Conservation (phyloP, 2,888 invertebrate genomes). For the Latrodectus hesperus region DNA sequence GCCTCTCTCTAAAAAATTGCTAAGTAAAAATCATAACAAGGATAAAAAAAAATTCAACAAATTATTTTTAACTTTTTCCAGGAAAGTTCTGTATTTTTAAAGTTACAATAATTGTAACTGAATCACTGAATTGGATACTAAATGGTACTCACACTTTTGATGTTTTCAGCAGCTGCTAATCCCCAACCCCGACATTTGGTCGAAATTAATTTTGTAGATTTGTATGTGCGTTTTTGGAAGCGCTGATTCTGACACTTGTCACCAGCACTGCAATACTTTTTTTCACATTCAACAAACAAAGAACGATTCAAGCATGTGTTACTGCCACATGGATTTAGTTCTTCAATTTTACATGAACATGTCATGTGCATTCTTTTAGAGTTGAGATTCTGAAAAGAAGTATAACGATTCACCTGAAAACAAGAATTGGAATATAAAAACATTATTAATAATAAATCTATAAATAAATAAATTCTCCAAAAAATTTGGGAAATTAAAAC, state of each 20-base stretch:
- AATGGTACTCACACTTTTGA: slow-evolving; percentile 77
- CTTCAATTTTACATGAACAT: slow-evolving; percentile 86
- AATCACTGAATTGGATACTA: background rate
- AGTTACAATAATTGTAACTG: background rate
- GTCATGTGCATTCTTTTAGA: slow-evolving; percentile 73
- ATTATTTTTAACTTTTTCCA: no score
- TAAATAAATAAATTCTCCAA: no score
- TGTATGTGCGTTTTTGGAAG: slow-evolving; percentile 87
- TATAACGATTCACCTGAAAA: slow-evolving; percentile 72
- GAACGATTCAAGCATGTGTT: slow-evolving; percentile 90
- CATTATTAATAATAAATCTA: background rate
- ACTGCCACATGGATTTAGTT: slow-evolving; percentile 85
- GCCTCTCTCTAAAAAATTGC: no score
- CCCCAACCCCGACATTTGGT: slow-evolving; percentile 91
- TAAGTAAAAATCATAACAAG: no score
- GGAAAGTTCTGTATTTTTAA: background rate
- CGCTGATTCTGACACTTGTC: slow-evolving; percentile 89
- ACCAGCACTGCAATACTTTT: slow-evolving; percentile 86
- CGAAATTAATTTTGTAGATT: slow-evolving; percentile 79
- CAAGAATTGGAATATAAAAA: background rate
- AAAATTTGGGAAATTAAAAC: no score
- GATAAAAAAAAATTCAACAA: no score
- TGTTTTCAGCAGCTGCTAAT: slow-evolving; percentile 82
- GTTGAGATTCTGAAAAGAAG: slow-evolving; percentile 73
- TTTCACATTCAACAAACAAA: slow-evolving; percentile 90